Base-by-base conservation (phyloP, 2,888 invertebrate species). In the Rhagophthalmus giganteus region DNA sequence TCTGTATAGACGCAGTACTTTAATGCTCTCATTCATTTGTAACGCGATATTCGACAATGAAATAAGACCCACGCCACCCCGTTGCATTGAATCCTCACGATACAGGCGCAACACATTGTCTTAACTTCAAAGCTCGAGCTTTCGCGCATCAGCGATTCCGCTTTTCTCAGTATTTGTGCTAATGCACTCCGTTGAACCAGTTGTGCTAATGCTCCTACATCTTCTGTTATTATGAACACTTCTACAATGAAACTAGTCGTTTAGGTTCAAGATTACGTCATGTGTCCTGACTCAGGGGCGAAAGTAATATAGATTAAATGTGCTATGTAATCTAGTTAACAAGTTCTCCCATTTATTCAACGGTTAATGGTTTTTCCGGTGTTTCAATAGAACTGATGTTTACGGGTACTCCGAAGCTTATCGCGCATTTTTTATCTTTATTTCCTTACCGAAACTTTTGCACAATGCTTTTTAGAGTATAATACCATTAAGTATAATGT, bases 111-210 rank as follows among this genome's bases (percentile, higher is more conserved):
- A 38, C 46, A 46, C 38, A 46, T 46, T 46, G 46, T 46, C 32
- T 46, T 46, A 46, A 38, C 46, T 46, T 46, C 32, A 46, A 39
- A 46, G 38, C 46, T 35, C 9, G 31, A 37, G 46, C 46, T 46
- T 38, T 46, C 31, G 46, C 46, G 26, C 38, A 46, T 28, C 46
- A 32, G 32, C 38, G 46, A 46, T 25, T 46, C 42, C 38, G 46
- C 46, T 46, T 38, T 46, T 46, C 46, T 28, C 46, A 13, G 38
- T 46, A 45, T 46, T 46, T 38, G 46, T 46, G 46, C 32, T 46
- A 46, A 46, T 46, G 46, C 38, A 46, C 46, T 46, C 38, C 27
- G 46, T 33, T 46, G 46, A 46, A 38, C 46, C 46, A 38, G 38
- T 39, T 32, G 38, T 32, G 38, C 31, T 38, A 46, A 46, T 46